Percentiles rank a stretch among this genome's conserved stretches.
These are phyloP conservation scores for Zaprionus kolodkinae DNA, from an alignment of 1,140 invertebrate genomes.

Conservation along the genomic window DNA sequence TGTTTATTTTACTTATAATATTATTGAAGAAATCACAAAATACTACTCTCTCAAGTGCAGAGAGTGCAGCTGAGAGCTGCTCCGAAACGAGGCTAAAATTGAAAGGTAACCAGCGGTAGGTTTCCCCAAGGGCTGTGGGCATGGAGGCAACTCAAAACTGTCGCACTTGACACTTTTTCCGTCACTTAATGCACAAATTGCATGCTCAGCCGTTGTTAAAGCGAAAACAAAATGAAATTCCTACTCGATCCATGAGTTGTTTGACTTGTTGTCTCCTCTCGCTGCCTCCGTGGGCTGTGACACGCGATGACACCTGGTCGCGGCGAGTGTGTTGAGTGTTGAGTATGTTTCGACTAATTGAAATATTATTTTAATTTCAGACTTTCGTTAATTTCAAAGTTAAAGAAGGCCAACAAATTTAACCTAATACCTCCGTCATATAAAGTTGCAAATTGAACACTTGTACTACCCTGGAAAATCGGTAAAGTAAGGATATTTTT, in stretches of 20 bases:
- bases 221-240: constrained; percentile 64
- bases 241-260: constrained; percentile 35
- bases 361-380: constrained; percentile 67
- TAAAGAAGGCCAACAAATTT: constrained; percentile 47
- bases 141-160: constrained; percentile 45
- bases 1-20: not conserved
- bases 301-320: constrained; percentile 64
- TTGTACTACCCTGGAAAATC: too few species aligned
- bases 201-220: constrained; percentile 67
- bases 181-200: constrained; percentile 76
- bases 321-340: not conserved
- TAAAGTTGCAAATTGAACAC: too few species aligned
- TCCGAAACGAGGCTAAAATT: constrained; percentile 24
- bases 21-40: not conserved
- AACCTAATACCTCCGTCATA: not conserved
- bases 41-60: not conserved
- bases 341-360: constrained; percentile 28
- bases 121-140: not conserved
- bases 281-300: constrained; percentile 20
- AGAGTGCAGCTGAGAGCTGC: constrained; percentile 20
- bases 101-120: constrained; percentile 33
- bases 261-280: constrained; percentile 17
- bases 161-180: constrained; percentile 71
- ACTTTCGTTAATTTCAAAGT: constrained; percentile 61
- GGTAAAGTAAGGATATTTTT: too few species aligned